Evolutionary conservation across 2,113 vertebrate genomes (phyloP).

Genomic region (Grus americana): DNA sequence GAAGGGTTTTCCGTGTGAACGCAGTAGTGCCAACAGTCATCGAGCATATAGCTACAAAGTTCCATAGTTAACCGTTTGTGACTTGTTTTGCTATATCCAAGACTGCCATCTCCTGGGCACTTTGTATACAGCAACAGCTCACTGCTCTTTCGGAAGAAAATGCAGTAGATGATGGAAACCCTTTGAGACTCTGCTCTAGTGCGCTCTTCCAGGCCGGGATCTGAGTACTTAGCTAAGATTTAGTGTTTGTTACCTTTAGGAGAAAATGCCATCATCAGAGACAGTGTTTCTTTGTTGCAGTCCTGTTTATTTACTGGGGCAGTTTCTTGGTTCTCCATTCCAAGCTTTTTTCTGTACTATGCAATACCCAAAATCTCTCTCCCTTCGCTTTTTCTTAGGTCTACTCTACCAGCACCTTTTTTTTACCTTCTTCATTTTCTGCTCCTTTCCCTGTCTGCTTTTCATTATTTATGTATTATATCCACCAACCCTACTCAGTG

Average conservation of each 20-base stretch:
- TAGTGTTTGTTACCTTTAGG: not conserved
- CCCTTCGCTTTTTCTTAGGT: not conserved
- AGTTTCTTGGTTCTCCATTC: not conserved
- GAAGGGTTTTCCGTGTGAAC: not conserved
- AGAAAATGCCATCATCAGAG: not conserved
- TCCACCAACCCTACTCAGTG: not conserved
- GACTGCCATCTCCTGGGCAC: conserved; percentile 34
- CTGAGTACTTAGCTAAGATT: not conserved
- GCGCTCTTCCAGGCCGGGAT: not conserved
- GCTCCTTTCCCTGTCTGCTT: not conserved
- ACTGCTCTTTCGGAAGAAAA: rapidly evolving
- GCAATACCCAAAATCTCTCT: not conserved
- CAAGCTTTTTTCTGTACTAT: not conserved
- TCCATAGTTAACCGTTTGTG: not conserved
- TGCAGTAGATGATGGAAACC: not conserved
- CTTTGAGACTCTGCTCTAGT: not conserved
- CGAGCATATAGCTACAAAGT: not conserved
- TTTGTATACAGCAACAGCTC: not conserved
- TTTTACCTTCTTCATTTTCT: not conserved
- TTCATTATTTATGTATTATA: not conserved
- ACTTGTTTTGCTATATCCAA: not conserved
- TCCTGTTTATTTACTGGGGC: not conserved
- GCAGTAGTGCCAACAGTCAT: not conserved
- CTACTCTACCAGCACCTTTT: not conserved
- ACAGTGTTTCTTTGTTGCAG: not conserved